A percentile compares a stretch with the other conserved stretches of the same genome.
Conservation (phyloP, 1,140 invertebrate genomes). For the Idris sp. region DNA sequence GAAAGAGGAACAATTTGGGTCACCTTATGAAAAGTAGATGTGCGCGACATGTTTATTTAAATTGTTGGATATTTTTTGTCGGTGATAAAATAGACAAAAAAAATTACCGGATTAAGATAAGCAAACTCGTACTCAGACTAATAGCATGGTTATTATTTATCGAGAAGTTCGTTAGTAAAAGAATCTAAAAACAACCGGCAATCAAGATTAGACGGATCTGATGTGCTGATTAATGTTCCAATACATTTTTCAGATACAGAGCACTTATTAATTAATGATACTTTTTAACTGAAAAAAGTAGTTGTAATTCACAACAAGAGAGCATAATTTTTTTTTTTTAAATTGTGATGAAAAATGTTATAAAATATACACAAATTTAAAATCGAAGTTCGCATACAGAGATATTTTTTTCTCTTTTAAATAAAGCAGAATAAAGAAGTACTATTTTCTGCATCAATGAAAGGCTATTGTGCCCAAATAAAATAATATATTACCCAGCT, state of each 20-base stretch:
- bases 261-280: too few relatives aligned
- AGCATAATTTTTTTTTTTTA: too few relatives aligned
- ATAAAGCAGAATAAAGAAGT: slow-evolving; percentile 34
- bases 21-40: slow-evolving; percentile 4
- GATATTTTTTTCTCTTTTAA: too few relatives aligned
- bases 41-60: slow-evolving; percentile 28
- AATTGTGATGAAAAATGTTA: too few relatives aligned
- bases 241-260: too few relatives aligned
- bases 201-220: too few relatives aligned
- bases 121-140: background rate
- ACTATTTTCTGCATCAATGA: slow-evolving; percentile 46
- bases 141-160: slow-evolving; percentile 14
- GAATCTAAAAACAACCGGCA: background rate
- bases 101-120: slow-evolving; percentile 8
- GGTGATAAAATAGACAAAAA: slow-evolving; percentile 9
- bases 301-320: too few relatives aligned
- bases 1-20: slow-evolving; percentile 32
- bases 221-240: too few relatives aligned
- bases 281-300: too few relatives aligned
- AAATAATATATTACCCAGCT: slow-evolving; percentile 24
- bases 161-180: slow-evolving; percentile 1
- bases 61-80: slow-evolving; percentile 13
- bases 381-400: too few relatives aligned
- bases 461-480: slow-evolving; percentile 37
- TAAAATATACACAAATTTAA: too few relatives aligned